phyloP scores from a whole-genome alignment of 2,113 vertebrate species.

The Strix uralensis region DNA sequence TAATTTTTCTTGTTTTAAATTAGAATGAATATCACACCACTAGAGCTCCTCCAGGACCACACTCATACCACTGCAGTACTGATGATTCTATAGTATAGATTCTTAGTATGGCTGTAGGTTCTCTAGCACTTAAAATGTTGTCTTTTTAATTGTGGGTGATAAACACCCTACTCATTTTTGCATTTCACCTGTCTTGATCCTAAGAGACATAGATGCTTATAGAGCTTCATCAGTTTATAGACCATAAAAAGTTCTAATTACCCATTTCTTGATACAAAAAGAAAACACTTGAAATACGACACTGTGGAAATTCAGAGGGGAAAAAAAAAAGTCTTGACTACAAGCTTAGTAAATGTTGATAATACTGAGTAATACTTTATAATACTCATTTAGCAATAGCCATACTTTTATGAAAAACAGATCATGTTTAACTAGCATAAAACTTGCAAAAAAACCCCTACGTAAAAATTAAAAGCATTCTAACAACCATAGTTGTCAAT shows the following conservation, averaged over 20 bases:
- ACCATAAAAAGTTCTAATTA: not conserved
- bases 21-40: not conserved
- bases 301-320: not conserved
- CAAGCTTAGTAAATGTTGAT: not conserved
- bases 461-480: not conserved
- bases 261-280: not conserved
- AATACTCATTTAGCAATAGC: not conserved
- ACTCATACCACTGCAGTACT: not conserved
- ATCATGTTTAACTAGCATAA: not conserved
- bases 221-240: not conserved
- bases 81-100: not conserved
- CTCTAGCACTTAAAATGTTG: not conserved
- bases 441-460: not conserved
- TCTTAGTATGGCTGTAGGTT: not conserved
- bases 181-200: not conserved
- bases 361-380: not conserved
- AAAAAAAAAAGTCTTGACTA: not conserved
- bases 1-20: not conserved
- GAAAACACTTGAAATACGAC: not conserved
- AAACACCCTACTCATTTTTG: not conserved
- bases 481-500: not conserved
- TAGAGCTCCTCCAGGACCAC: not conserved
- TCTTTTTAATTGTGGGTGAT: not conserved
- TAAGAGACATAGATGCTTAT: not conserved
- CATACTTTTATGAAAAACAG: not conserved